Percentiles rank a stretch among this genome's conserved stretches.
These are phyloP conservation scores for Podocnemis expansa DNA, from an alignment of 2,113 vertebrate species.

Conservation along the genomic window DNA sequence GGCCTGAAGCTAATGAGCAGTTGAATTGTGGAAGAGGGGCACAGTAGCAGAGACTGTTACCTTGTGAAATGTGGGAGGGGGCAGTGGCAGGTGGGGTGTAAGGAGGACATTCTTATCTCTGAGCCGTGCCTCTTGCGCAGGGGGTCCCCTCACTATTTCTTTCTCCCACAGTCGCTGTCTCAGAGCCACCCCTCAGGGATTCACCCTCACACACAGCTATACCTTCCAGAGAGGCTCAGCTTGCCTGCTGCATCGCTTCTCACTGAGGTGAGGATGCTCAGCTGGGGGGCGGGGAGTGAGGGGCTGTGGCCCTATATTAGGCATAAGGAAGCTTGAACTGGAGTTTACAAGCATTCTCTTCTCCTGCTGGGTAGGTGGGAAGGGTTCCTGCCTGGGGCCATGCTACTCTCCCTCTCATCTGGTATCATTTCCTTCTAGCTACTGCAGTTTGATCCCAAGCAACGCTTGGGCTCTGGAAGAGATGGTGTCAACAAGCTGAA, in stretches of 20 bases:
- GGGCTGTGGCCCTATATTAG: background rate
- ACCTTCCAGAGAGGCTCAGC: conserved; percentile 90
- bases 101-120: background rate
- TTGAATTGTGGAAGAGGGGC: background rate
- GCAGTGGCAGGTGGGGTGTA: background rate
- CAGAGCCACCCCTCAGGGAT: conserved; percentile 92
- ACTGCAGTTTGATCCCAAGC: conserved; percentile 87
- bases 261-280: conserved; percentile 82
- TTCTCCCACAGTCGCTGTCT: conserved; percentile 84
- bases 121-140: background rate
- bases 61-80: background rate
- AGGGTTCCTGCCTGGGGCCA: background rate
- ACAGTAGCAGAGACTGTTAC: background rate
- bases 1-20: background rate
- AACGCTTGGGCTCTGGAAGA: conserved; percentile 86
- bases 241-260: conserved; percentile 88
- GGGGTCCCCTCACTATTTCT: background rate
- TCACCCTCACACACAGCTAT: conserved; percentile 90
- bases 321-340: background rate
- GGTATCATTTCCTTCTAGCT: conserved; percentile 77
- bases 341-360: background rate
- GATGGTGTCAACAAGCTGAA: conserved; percentile 89
- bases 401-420: background rate
- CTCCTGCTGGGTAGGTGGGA: background rate
- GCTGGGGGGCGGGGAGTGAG: background rate